Evolutionary conservation across 1,140 invertebrate species (phyloP).

Genomic region (Drosophila athabasca): DNA sequence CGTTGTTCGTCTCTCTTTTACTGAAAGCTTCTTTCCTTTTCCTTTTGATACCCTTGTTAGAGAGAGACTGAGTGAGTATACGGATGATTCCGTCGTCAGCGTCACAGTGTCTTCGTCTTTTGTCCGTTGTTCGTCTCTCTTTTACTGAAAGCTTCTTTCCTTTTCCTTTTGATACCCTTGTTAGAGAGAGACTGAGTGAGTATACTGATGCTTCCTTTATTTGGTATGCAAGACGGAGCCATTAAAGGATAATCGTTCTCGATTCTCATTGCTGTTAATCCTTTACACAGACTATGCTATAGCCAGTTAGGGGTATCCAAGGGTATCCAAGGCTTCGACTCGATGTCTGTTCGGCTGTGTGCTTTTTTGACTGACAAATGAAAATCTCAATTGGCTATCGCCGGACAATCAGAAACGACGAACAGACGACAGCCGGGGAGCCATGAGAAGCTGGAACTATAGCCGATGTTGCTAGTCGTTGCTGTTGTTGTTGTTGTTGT

Average conservation of each 20-base stretch:
- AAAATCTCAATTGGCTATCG: conserved; percentile 81
- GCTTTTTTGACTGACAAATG: conserved; percentile 76
- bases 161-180: too few relatives aligned
- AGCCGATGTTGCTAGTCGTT: conserved; percentile 15
- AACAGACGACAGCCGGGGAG: conserved; percentile 43
- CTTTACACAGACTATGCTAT: neutral
- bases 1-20: conserved; percentile 35
- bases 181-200: too few relatives aligned
- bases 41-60: too few relatives aligned
- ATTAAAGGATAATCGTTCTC: too few relatives aligned
- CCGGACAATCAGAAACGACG: conserved; percentile 74
- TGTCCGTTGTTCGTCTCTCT: conserved; percentile 32
- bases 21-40: neutral
- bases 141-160: conserved; percentile 9
- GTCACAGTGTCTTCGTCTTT: conserved; percentile 15
- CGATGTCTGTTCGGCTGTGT: neutral
- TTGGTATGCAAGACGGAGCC: too few relatives aligned
- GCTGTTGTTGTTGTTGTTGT: conserved; percentile 31
- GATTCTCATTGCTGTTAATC: too few relatives aligned
- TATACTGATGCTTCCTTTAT: too few relatives aligned
- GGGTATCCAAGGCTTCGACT: too few relatives aligned
- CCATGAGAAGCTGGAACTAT: conserved; percentile 56
- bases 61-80: too few relatives aligned
- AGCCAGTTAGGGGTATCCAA: too few relatives aligned
- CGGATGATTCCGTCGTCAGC: too few relatives aligned